Conservation (phyloP, 2,888 invertebrate genomes). For the Plebejus anna region DNA sequence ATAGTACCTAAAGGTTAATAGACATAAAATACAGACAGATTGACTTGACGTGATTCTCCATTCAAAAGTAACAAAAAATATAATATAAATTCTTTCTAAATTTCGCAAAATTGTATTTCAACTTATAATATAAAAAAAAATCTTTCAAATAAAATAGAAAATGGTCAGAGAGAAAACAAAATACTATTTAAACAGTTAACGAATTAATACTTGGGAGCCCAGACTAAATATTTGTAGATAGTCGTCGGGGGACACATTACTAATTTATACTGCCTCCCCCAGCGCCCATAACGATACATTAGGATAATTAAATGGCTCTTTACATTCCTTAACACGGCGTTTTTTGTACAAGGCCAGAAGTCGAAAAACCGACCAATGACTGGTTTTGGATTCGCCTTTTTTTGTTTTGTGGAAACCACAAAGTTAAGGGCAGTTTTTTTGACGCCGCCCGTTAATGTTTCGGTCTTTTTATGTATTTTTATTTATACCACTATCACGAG, state of each 20-base stretch:
- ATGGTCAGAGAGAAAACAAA: neutral
- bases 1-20: neutral
- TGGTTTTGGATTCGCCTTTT: constrained; percentile 72
- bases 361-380: constrained; percentile 77
- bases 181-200: neutral
- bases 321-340: constrained; percentile 79
- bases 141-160: too few relatives aligned
- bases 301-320: constrained; percentile 80
- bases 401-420: constrained; percentile 73
- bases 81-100: too few relatives aligned
- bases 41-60: neutral
- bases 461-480: constrained; percentile 15
- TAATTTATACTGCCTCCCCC: constrained; percentile 75
- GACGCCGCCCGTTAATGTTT: constrained; percentile 24
- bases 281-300: constrained; percentile 77
- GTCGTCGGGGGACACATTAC: constrained; percentile 36
- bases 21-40: neutral
- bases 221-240: constrained; percentile 5
- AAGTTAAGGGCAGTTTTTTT: constrained; percentile 73
- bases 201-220: neutral
- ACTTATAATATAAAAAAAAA: too few relatives aligned
- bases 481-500: neutral
- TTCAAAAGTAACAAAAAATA: too few relatives aligned
- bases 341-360: constrained; percentile 72
- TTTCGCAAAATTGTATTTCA: too few relatives aligned